These are phyloP conservation scores for Motacilla alba DNA, from an alignment of 2,113 vertebrate genomes.

Conservation along the genomic window DNA sequence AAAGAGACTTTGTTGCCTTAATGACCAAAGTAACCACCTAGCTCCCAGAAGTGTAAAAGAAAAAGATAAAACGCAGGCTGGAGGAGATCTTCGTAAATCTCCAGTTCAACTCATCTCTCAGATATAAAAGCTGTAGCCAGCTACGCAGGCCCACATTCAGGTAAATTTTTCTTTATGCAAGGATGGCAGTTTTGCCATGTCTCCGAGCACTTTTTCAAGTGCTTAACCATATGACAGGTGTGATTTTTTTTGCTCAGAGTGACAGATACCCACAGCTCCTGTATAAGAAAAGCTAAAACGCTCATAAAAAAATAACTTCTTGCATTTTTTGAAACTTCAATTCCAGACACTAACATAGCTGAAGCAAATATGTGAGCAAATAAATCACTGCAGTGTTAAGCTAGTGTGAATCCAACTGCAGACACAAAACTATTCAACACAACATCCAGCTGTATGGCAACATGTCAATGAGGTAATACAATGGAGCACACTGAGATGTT, in stretches of 20 bases:
- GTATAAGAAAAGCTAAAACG: background rate
- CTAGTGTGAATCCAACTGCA: background rate
- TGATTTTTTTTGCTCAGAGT: background rate
- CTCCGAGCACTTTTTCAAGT: background rate
- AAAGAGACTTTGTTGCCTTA: background rate
- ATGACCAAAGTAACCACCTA: background rate
- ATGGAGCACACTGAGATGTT: background rate
- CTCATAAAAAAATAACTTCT: background rate
- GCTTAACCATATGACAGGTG: background rate
- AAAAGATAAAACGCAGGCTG: background rate
- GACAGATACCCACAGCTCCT: background rate
- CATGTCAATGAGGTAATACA: background rate
- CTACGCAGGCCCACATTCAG: background rate
- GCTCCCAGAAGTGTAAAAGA: background rate
- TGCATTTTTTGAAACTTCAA: background rate
- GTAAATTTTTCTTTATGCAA: background rate
- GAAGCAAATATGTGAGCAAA: background rate
- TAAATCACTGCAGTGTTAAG: background rate
- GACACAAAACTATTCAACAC: background rate
- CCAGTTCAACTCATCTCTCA: background rate
- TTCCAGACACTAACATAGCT: background rate
- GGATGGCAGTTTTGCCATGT: background rate
- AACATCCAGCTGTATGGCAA: background rate
- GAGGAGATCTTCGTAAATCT: background rate
- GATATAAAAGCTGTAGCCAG: background rate